phyloP scores from a whole-genome alignment of 2,888 invertebrate species.

The Lasioglossum vierecki region DNA sequence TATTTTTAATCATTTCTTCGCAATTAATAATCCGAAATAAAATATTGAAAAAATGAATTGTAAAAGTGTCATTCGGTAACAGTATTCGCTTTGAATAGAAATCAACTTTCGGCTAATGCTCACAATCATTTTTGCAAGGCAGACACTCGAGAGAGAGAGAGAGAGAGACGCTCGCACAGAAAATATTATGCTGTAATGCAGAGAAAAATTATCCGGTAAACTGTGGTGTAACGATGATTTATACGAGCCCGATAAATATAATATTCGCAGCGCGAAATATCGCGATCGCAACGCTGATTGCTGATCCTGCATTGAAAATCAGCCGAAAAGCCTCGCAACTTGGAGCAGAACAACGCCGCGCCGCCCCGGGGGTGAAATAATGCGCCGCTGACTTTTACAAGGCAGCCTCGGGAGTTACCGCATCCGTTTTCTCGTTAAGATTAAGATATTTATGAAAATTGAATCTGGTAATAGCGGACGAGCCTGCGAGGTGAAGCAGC shows the following conservation, averaged over 20 bases:
- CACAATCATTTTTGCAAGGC: neutral
- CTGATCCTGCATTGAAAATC: conserved; percentile 18
- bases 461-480: conserved; percentile 28
- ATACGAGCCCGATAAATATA: conserved; percentile 11
- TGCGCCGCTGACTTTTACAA: neutral
- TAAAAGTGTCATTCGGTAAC: neutral
- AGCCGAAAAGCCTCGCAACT: neutral
- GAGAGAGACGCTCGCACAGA: too few species aligned
- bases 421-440: conserved; percentile 41
- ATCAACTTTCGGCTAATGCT: neutral
- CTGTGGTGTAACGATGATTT: conserved; percentile 31
- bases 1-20: neutral
- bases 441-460: conserved; percentile 42
- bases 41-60: neutral
- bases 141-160: neutral
- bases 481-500: neutral
- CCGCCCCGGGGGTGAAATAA: neutral
- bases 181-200: neutral
- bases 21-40: neutral
- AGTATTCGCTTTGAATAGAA: neutral
- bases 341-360: neutral
- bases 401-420: conserved; percentile 15
- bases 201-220: conserved; percentile 44
- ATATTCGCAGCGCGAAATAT: conserved; percentile 32
- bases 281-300: conserved; percentile 27